phyloP scores from a whole-genome alignment of 2,113 vertebrate genomes.

The Parotia lawesii region DNA sequence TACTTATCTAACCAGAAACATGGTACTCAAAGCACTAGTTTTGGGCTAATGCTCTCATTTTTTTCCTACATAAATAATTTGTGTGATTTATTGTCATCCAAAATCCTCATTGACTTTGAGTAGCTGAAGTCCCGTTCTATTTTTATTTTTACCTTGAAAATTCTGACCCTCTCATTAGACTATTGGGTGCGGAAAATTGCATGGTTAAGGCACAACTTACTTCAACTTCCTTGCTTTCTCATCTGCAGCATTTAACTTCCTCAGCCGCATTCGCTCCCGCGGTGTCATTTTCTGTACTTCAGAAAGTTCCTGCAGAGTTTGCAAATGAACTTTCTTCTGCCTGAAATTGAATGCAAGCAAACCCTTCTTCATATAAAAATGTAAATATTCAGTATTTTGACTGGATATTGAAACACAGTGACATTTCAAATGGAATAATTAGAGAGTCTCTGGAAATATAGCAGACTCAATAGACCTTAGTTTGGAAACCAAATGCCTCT shows the following conservation, averaged over 20 bases:
- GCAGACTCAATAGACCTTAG: slow-evolving; percentile 30
- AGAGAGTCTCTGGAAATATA: slow-evolving; percentile 13
- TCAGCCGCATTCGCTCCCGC: slow-evolving; percentile 77
- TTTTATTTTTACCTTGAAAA: neutral
- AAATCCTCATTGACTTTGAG: neutral
- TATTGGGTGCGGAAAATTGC: neutral
- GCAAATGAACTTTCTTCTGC: slow-evolving; percentile 78
- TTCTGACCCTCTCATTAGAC: neutral
- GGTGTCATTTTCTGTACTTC: slow-evolving; percentile 83
- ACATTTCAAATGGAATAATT: slow-evolving; percentile 35
- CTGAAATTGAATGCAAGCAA: slow-evolving; percentile 60
- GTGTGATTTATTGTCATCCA: neutral
- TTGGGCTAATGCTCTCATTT: neutral
- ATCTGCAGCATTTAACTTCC: slow-evolving; percentile 78
- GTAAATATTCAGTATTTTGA: slow-evolving; percentile 20
- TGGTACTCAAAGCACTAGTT: neutral
- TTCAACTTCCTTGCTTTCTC: slow-evolving; percentile 75
- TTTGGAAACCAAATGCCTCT: slow-evolving; percentile 45
- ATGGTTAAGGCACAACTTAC: slow-evolving; percentile 41
- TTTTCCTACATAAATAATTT: neutral
- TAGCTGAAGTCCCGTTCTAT: neutral
- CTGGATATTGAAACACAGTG: neutral
- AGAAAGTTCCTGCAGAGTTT: slow-evolving; percentile 77
- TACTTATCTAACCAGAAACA: neutral
- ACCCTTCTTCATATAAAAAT: neutral